Evolutionary conservation across 2,797 vertebrate genomes (phyloP).

Genomic region (Lepidocolaptes lacrymiger): DNA sequence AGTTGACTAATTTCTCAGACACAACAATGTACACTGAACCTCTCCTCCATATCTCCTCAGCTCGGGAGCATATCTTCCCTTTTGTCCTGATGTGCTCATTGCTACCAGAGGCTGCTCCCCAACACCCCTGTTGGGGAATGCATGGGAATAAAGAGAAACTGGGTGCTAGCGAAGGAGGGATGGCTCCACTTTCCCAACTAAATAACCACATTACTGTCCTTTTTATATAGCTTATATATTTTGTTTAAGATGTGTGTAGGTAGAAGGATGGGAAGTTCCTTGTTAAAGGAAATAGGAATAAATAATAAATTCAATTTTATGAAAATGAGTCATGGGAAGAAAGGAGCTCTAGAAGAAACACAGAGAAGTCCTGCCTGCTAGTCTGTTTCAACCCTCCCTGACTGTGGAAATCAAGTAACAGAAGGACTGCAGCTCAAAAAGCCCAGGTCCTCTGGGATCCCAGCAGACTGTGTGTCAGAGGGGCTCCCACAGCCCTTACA

Average conservation of each 20-base stretch:
- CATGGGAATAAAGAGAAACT: neutral
- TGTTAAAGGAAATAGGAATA: neutral
- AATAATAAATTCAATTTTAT: neutral
- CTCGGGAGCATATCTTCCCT: neutral
- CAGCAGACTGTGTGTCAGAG: fast-evolving
- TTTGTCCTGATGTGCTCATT: fast-evolving
- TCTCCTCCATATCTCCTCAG: neutral
- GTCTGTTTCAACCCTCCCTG: neutral
- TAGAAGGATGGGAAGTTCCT: neutral
- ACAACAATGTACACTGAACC: neutral
- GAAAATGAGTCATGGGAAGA: neutral
- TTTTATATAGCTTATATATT: neutral
- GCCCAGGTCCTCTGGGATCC: neutral
- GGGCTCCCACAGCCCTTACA: fast-evolving
- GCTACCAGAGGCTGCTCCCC: neutral
- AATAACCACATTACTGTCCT: neutral
- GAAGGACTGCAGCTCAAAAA: neutral
- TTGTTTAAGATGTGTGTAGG: fast-evolving
- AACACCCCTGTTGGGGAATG: neutral
- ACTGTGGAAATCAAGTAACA: neutral
- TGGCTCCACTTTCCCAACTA: neutral
- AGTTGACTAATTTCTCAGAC: neutral
- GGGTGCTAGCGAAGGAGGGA: neutral
- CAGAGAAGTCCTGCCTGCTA: neutral
- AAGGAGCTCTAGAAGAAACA: neutral